Evolutionary conservation across 2,797 vertebrate genomes (phyloP).

Genomic region (Amblyopsis hoosieri): DNA sequence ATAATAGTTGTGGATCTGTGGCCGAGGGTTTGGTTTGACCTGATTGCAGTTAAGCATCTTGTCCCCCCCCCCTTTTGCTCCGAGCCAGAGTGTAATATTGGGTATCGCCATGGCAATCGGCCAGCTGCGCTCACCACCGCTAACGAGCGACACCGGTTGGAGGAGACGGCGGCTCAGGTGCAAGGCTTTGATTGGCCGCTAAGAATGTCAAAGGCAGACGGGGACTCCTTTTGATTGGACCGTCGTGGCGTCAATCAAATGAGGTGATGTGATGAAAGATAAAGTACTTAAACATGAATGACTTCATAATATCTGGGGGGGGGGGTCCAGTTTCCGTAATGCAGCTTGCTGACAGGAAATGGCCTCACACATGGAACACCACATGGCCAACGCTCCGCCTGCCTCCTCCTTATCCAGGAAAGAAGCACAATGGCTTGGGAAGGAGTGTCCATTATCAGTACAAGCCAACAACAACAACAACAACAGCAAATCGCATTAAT

Average conservation of each 20-base stretch:
- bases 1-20: not conserved
- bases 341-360: slow-evolving; percentile 34
- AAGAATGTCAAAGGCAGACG: slow-evolving; percentile 32
- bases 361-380: slow-evolving; percentile 21
- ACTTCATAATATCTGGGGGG: no score
- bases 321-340: slow-evolving; percentile 3
- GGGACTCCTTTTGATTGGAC: slow-evolving; percentile 54
- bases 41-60: slow-evolving; percentile 13
- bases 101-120: slow-evolving; percentile 40
- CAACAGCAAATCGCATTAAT: slow-evolving; percentile 23
- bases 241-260: slow-evolving; percentile 47
- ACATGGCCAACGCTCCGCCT: not conserved
- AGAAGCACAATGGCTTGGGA: slow-evolving; percentile 3
- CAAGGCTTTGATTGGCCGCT: slow-evolving; percentile 56
- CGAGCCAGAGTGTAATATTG: slow-evolving; percentile 8
- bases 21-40: slow-evolving; percentile 7
- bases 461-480: slow-evolving; percentile 49
- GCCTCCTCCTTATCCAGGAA: not conserved
- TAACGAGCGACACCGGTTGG: slow-evolving; percentile 49
- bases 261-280: slow-evolving; percentile 22
- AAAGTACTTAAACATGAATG: slow-evolving; percentile 31
- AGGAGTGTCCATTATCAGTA: slow-evolving; percentile 36
- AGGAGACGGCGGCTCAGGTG: slow-evolving; percentile 8
- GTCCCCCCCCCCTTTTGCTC: not conserved
- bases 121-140: slow-evolving; percentile 23